These are phyloP conservation scores for Conchocele bisecta DNA, from an alignment of 2,888 invertebrate species.

Conservation along the genomic window DNA sequence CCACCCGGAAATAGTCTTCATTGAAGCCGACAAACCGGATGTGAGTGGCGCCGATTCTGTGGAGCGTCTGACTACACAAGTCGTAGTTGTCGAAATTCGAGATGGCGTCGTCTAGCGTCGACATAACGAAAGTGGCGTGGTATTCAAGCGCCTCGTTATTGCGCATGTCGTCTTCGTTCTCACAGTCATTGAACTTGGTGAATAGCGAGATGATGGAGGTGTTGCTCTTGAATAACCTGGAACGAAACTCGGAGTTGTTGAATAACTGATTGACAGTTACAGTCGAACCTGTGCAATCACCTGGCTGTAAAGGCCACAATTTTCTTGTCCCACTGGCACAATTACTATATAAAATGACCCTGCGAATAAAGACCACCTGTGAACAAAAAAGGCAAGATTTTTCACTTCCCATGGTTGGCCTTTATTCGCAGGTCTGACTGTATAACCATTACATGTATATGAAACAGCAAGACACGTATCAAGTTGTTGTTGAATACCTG, in stretches of 20 bases:
- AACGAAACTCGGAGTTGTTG: conserved; percentile 51
- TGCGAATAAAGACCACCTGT: no score
- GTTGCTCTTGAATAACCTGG: conserved; percentile 94
- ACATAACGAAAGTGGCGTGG: conserved; percentile 95
- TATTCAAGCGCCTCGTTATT: conserved; percentile 92
- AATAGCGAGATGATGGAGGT: conserved; percentile 85
- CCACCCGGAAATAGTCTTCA: conserved; percentile 94
- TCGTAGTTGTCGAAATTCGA: conserved; percentile 93
- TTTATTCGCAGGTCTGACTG: no score
- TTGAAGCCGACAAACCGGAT: conserved; percentile 92
- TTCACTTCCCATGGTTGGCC: no score
- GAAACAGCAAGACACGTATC: no score
- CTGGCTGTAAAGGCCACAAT: no score
- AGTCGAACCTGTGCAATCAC: no score
- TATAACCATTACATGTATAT: no score
- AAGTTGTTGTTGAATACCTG: no score
- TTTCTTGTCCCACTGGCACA: no score
- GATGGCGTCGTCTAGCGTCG: conserved; percentile 94
- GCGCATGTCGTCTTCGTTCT: conserved; percentile 91
- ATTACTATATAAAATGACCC: no score
- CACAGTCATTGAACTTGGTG: conserved; percentile 88
- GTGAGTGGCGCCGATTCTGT: conserved; percentile 93
- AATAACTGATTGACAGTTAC: no score
- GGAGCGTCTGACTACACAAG: conserved; percentile 91
- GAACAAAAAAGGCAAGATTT: no score